Conservation (phyloP, 1,140 invertebrate genomes). For the Eupeodes corollae region DNA sequence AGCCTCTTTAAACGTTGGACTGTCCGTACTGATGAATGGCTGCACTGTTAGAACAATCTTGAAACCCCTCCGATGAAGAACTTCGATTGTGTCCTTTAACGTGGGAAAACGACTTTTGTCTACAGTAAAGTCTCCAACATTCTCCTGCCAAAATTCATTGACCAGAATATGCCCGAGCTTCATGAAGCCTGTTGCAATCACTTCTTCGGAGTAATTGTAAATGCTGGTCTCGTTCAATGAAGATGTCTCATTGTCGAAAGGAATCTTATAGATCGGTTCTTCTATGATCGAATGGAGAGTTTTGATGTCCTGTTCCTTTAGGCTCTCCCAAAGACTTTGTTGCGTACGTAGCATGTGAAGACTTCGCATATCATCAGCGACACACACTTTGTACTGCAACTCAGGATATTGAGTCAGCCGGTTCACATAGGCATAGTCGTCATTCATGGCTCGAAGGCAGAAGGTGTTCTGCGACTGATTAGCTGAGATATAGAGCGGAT, state of each 20-base stretch:
- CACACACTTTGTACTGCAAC: conserved; percentile 77
- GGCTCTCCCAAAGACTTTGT: conserved; percentile 67
- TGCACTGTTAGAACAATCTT: conserved; percentile 73
- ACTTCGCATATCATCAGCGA: conserved; percentile 61
- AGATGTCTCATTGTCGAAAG: conserved; percentile 48
- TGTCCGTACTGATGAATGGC: conserved; percentile 78
- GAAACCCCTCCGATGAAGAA: conserved; percentile 71
- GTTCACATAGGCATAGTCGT: conserved; percentile 66
- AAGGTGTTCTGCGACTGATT: conserved; percentile 54
- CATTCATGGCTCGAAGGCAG: conserved; percentile 61
- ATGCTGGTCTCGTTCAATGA: conserved; percentile 53
- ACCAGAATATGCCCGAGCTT: conserved; percentile 69
- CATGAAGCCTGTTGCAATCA: conserved; percentile 60
- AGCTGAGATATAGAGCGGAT: conserved; percentile 67
- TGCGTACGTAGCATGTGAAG: conserved; percentile 58
- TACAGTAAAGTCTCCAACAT: conserved; percentile 65
- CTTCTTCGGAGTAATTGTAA: conserved; percentile 70
- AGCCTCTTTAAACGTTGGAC: conserved; percentile 63
- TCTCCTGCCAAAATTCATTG: conserved; percentile 74
- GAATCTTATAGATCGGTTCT: conserved; percentile 76
- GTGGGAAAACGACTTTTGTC: conserved; percentile 61
- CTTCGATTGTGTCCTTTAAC: conserved; percentile 65
- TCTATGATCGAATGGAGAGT: conserved; percentile 62
- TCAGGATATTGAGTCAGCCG: conserved; percentile 49
- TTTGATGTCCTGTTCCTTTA: conserved; percentile 61